Evolutionary conservation across 2,888 invertebrate genomes (phyloP).

Genomic region (Flexamia atlantica): DNA sequence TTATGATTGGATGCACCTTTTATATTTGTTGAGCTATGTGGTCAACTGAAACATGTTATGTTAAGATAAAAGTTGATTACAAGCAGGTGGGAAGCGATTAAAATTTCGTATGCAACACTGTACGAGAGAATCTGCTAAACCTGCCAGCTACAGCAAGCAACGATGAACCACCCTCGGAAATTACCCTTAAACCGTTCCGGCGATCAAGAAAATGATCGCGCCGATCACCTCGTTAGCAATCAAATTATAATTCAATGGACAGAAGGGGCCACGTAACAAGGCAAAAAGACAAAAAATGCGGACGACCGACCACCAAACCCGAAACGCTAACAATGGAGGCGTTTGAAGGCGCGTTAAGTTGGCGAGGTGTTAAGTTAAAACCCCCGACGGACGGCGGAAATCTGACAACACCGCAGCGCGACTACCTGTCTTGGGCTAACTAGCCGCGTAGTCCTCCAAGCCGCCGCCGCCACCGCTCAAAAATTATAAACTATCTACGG

Average conservation of each 20-base stretch:
- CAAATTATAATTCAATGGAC: constrained; percentile 57
- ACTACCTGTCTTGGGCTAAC: constrained; percentile 60
- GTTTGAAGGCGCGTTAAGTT: constrained; percentile 43
- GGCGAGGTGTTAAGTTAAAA: constrained; percentile 54
- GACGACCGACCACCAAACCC: constrained; percentile 52
- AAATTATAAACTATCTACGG: constrained; percentile 2
- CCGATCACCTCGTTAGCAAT: constrained; percentile 57
- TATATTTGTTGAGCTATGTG: too few relatives aligned
- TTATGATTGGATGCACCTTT: too few relatives aligned
- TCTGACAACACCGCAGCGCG: constrained; percentile 52
- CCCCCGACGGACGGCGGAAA: constrained; percentile 17
- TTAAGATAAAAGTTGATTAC: too few relatives aligned
- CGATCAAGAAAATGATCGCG: constrained; percentile 24
- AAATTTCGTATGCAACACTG: too few relatives aligned
- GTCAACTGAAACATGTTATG: too few relatives aligned
- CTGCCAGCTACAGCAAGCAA: background rate
- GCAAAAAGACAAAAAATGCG: constrained; percentile 51
- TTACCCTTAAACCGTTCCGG: constrained; percentile 36
- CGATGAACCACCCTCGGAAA: constrained; percentile 2
- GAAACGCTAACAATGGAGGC: constrained; percentile 49
- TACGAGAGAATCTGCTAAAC: background rate
- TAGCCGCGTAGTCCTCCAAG: background rate
- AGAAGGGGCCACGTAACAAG: constrained; percentile 54
- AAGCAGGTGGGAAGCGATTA: too few relatives aligned
- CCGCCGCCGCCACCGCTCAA: constrained; percentile 9